A percentile compares a stretch with the other conserved stretches of the same genome.
These are phyloP conservation scores for Hyles lineata DNA, from an alignment of 2,888 invertebrate species.

Conservation along the genomic window DNA sequence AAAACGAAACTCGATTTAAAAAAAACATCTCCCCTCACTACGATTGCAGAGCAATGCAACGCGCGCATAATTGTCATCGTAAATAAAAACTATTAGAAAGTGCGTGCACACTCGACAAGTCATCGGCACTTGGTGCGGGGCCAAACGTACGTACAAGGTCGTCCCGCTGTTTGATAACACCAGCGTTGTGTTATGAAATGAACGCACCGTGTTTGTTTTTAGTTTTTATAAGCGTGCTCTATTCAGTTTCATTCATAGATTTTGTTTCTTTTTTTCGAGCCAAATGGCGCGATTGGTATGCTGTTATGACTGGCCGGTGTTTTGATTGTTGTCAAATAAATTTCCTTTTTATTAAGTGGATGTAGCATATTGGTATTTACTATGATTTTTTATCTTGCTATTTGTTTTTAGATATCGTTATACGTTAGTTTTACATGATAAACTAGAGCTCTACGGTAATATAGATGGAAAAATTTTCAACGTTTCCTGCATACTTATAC, in stretches of 20 bases:
- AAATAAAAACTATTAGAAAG: constrained; percentile 77
- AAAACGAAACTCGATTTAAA: neutral
- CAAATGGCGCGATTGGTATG: neutral
- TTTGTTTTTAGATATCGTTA: too few relatives aligned
- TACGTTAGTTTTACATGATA: neutral
- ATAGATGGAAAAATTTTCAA: too few relatives aligned
- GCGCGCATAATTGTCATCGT: constrained; percentile 14
- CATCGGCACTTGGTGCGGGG: constrained; percentile 78
- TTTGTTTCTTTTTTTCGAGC: constrained; percentile 24
- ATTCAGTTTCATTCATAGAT: constrained; percentile 34
- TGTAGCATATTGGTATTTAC: neutral
- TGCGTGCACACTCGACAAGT: constrained; percentile 62
- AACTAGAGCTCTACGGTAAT: too few relatives aligned
- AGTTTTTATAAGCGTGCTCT: constrained; percentile 57
- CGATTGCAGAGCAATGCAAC: constrained; percentile 17
- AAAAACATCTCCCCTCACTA: neutral
- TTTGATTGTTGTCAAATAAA: neutral
- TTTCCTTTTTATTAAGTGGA: neutral
- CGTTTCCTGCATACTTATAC: too few relatives aligned
- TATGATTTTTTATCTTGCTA: too few relatives aligned
- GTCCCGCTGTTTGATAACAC: constrained; percentile 74
- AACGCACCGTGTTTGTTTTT: constrained; percentile 70
- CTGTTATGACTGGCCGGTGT: neutral
- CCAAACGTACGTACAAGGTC: constrained; percentile 80
- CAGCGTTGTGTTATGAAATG: constrained; percentile 66